Percentiles rank a stretch among this genome's conserved stretches.
phyloP scores from a whole-genome alignment of 2,113 vertebrate genomes.

The Phalacrocorax pelagicus region DNA sequence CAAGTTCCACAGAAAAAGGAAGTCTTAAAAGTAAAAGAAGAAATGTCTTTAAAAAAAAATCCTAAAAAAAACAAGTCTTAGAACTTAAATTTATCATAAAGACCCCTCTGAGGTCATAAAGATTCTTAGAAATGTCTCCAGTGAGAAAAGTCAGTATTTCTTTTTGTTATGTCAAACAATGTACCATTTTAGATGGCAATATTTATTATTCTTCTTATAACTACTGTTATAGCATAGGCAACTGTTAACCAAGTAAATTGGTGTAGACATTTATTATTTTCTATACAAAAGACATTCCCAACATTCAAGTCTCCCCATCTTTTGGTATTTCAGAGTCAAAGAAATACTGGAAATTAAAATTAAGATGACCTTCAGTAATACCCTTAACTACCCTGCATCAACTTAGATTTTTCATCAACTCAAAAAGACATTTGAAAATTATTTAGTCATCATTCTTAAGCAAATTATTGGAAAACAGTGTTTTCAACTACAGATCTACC shows the following conservation, averaged over 20 bases:
- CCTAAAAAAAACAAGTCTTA: background rate
- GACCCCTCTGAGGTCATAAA: background rate
- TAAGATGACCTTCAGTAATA: background rate
- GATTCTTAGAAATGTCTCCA: too few relatives aligned
- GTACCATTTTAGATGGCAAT: background rate
- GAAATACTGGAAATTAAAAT: background rate
- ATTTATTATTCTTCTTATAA: background rate
- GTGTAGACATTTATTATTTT: background rate
- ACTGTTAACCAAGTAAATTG: background rate
- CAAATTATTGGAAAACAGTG: slow-evolving; percentile 7
- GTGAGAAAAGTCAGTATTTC: background rate
- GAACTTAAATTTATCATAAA: background rate
- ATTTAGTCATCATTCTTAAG: background rate
- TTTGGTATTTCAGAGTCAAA: background rate
- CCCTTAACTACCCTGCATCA: background rate
- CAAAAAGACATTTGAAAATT: background rate
- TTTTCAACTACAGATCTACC: background rate
- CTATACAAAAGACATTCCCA: background rate
- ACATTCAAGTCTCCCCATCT: background rate
- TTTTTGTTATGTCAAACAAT: background rate
- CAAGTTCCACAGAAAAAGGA: background rate
- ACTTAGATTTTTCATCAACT: background rate
- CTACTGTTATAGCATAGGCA: background rate
- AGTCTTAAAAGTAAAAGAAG: background rate
- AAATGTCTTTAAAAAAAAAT: background rate